phyloP scores from a whole-genome alignment of 2,888 invertebrate genomes.

The Eledone cirrhosa region DNA sequence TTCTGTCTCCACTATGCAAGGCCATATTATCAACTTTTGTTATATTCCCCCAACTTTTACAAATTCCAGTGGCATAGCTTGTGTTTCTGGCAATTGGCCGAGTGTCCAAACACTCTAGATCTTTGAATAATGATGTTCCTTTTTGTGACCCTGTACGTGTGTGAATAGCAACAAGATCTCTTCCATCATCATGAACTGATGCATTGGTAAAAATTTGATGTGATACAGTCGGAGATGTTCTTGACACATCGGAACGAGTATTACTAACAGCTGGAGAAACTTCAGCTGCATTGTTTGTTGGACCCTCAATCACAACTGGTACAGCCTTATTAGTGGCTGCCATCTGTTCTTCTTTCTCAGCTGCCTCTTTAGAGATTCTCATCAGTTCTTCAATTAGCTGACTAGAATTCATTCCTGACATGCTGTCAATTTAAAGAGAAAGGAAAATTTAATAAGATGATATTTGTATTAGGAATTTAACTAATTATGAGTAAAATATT shows the following conservation, averaged over 20 bases:
- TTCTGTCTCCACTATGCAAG: neutral
- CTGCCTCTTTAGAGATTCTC: neutral
- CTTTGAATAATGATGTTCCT: neutral
- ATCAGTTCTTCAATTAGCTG: slow-evolving; percentile 18
- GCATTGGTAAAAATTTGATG: neutral
- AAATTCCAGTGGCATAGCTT: slow-evolving; percentile 14
- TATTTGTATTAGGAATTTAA: no score
- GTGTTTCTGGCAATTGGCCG: slow-evolving; percentile 18
- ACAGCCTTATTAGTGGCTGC: neutral
- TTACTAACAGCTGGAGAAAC: neutral
- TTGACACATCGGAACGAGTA: neutral
- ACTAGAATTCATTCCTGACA: slow-evolving; percentile 14
- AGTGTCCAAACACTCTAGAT: slow-evolving; percentile 13
- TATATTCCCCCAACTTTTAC: slow-evolving; percentile 23
- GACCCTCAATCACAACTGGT: neutral
- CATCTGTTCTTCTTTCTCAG: neutral
- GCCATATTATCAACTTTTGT: slow-evolving; percentile 22
- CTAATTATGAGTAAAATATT: no score
- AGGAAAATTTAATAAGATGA: no score
- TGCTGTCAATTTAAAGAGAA: neutral
- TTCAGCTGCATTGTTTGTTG: neutral
- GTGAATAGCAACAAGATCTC: slow-evolving; percentile 20
- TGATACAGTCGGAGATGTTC: neutral
- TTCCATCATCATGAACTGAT: slow-evolving; percentile 4
- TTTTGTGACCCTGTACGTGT: slow-evolving; percentile 9